Base-by-base conservation (phyloP, 2,888 invertebrate genomes). In the Eupithecia pulchellata region DNA sequence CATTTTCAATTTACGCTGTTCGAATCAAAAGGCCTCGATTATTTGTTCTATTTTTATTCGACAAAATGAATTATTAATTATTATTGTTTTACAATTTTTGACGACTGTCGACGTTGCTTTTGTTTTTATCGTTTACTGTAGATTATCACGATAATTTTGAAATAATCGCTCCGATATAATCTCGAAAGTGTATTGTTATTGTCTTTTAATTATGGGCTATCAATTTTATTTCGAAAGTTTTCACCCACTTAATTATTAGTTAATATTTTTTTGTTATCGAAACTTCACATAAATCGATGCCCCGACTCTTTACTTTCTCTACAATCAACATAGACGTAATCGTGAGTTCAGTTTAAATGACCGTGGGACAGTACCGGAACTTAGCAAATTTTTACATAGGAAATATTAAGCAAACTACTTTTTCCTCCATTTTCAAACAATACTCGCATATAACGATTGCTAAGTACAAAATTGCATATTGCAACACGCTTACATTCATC, bases 1-100 rank as follows among this genome's bases (percentile, higher is more conserved):
- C 61, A 64, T 52, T 66, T 66, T 42, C 72, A 69, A 69, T 69
- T 72, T 68, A 68, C 65, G 62, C 52, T 25, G 52, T 68, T 57
- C 68, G 25, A 62, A 72, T 20, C 25, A 60, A n/a, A n/a, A n/a
- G 34, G 11, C n/a, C 11, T 52, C 20, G 52, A 52, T 25, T 62
- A 20, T 52, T 52, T 30, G 47, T 47, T 47, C n/a, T 60, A n/a
- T 60, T 60, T 30, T n/a, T 27, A 57, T 17, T 14, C 8, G 17
- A 60, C 30, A 4, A 60, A 47, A 29, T 29, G 20, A 52, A 52
- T 52, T n/a, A n/a, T n/a, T n/a, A n/a, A n/a, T n/a, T n/a, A n/a
- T n/a, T n/a, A n/a, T n/a, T 52, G 25, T 52, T 47, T 47, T 25
- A 52, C 52, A 13, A 52, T 52, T 25, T 25, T 52, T 52, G 11